Conservation (phyloP, 2,888 invertebrate species). For the Scaptomyza flava region DNA sequence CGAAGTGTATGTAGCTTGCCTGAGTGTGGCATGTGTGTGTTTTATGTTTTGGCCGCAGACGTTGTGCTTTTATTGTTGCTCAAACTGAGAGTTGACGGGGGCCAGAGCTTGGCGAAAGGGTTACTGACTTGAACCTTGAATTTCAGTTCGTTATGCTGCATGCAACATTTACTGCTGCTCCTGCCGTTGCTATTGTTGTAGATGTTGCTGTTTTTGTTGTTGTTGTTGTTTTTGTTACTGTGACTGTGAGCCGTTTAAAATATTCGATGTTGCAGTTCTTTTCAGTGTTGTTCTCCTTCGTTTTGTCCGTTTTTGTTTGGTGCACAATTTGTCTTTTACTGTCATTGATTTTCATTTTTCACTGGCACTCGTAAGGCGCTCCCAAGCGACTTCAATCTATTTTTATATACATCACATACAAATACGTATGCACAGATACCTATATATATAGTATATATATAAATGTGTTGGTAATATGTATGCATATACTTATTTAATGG, state of each 20-base stretch:
- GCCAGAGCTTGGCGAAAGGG: slow-evolving; percentile 68
- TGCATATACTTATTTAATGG: slow-evolving; percentile 2
- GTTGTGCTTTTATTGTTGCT: slow-evolving; percentile 70
- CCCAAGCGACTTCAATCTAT: slow-evolving; percentile 9
- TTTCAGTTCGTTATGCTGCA: slow-evolving; percentile 71
- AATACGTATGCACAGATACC: background rate
- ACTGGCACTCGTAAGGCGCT: slow-evolving; percentile 64
- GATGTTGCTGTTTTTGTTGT: slow-evolving; percentile 24
- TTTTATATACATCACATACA: slow-evolving; percentile 5
- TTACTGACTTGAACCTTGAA: slow-evolving; percentile 81
- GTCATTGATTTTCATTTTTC: slow-evolving; percentile 80
- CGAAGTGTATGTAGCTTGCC: background rate
- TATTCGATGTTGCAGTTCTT: slow-evolving; percentile 45
- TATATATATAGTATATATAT: background rate
- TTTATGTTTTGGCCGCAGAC: slow-evolving; percentile 59
- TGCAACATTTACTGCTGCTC: slow-evolving; percentile 44
- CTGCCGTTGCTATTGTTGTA: slow-evolving; percentile 39
- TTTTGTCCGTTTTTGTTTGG: slow-evolving; percentile 62
- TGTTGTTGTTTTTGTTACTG: slow-evolving; percentile 42
- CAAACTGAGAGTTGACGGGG: slow-evolving; percentile 36
- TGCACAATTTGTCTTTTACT: slow-evolving; percentile 80
- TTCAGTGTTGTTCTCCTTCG: slow-evolving; percentile 51
- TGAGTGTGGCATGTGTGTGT: slow-evolving; percentile 25
- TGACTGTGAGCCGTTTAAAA: slow-evolving; percentile 73
- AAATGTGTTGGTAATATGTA: background rate